phyloP scores from a whole-genome alignment of 2,888 invertebrate species.

The Eristalis tenax region DNA sequence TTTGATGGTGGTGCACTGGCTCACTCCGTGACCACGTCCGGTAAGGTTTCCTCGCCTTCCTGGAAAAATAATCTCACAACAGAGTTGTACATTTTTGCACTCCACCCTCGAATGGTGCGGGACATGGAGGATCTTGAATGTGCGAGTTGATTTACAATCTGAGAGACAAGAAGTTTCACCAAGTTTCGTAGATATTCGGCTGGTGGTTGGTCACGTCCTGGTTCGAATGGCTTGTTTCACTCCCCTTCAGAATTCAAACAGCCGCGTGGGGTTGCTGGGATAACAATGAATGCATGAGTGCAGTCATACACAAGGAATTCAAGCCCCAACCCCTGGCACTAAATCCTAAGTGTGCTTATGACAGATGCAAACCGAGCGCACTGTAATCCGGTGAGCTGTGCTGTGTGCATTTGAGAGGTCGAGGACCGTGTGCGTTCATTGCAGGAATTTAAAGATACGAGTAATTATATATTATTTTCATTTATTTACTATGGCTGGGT shows the following conservation, averaged over 20 bases:
- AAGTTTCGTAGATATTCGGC: constrained; percentile 31
- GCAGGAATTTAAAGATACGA: constrained; percentile 14
- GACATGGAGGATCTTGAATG: constrained; percentile 39
- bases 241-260: neutral
- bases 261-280: neutral
- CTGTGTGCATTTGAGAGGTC: neutral
- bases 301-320: neutral
- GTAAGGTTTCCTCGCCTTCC: constrained; percentile 1
- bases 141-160: constrained; percentile 46
- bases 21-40: constrained; percentile 30
- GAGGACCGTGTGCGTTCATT: neutral
- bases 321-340: neutral
- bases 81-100: constrained; percentile 49
- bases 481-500: neutral
- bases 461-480: neutral
- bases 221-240: neutral
- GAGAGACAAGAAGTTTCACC: constrained; percentile 40
- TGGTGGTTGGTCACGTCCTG: neutral
- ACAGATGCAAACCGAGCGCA: neutral
- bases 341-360: neutral
- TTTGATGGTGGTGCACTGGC: constrained; percentile 32
- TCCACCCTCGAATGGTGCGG: constrained; percentile 6
- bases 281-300: neutral
- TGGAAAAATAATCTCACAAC: constrained; percentile 30
- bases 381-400: neutral